A percentile compares a stretch with the other conserved stretches of the same genome.
Conservation (phyloP, 2,113 vertebrate genomes). For the Aleadryas rufinucha region DNA sequence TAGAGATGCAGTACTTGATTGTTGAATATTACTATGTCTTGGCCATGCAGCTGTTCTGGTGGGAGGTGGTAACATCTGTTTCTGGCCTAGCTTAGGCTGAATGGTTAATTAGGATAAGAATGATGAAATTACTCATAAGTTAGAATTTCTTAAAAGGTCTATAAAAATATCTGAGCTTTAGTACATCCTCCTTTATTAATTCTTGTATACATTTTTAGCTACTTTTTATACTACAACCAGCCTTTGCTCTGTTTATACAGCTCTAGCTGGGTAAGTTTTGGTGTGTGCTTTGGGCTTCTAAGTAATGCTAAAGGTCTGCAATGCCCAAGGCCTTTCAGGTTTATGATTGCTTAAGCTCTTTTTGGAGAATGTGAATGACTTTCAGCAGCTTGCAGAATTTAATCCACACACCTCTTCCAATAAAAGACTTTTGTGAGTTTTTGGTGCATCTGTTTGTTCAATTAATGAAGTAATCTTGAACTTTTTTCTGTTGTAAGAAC, state of each 20-base stretch:
- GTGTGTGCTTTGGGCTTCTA: not conserved
- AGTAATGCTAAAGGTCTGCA: not conserved
- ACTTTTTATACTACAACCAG: not conserved
- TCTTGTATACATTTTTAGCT: not conserved
- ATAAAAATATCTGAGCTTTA: not conserved
- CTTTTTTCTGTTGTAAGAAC: not conserved
- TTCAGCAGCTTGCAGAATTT: not conserved
- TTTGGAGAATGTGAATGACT: not conserved
- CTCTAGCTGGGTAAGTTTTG: not conserved
- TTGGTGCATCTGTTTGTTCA: not conserved
- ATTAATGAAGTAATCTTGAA: not conserved
- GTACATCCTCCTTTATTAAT: not conserved
- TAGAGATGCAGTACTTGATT: not conserved
- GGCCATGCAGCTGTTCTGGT: not conserved
- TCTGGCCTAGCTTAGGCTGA: not conserved
- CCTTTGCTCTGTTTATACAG: not conserved
- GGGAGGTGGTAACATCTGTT: not conserved
- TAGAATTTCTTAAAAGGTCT: not conserved
- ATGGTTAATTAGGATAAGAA: not conserved
- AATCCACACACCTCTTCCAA: not conserved
- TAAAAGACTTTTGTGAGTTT: not conserved
- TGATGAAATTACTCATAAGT: rapidly evolving
- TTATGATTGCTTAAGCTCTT: not conserved
- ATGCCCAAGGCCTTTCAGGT: not conserved
- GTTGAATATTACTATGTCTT: rapidly evolving